Conservation (phyloP, 2,888 invertebrate species). For the Hemistola chrysoprasaria region DNA sequence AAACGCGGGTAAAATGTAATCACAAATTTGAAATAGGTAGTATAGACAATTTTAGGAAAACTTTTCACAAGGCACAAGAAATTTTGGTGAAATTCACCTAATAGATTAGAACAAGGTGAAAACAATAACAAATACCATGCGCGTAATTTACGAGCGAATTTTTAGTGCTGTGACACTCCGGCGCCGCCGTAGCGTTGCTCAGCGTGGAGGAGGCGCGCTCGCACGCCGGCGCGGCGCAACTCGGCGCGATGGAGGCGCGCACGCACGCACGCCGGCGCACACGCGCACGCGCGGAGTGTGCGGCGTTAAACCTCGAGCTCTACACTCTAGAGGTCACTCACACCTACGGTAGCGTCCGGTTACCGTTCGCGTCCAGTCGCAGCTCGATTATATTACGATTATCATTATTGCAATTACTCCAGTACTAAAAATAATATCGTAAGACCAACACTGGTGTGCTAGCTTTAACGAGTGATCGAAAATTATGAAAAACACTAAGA, state of each 20-base stretch:
- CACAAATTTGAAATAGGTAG: conserved; percentile 42
- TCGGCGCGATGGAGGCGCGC: too few relatives aligned
- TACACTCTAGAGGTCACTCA: neutral
- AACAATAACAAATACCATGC: conserved; percentile 35
- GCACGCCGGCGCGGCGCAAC: too few relatives aligned
- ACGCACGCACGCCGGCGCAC: conserved; percentile 43
- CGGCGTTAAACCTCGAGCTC: neutral
- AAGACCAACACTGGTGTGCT: conserved; percentile 81
- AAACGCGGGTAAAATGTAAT: conserved; percentile 36
- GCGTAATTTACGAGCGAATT: conserved; percentile 38
- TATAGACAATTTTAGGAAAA: conserved; percentile 47
- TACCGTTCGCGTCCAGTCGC: neutral
- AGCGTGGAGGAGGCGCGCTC: too few relatives aligned
- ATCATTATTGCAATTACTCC: conserved; percentile 61
- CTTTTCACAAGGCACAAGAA: conserved; percentile 75
- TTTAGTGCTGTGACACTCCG: conserved; percentile 42
- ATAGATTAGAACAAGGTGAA: conserved; percentile 39
- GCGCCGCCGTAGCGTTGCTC: too few relatives aligned
- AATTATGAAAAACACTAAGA: conserved; percentile 77
- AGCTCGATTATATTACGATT: conserved; percentile 32
- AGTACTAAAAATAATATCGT: conserved; percentile 63
- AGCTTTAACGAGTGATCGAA: conserved; percentile 80
- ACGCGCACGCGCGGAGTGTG: conserved; percentile 35
- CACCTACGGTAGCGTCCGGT: too few relatives aligned
- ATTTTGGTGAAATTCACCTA: conserved; percentile 57